Percentiles rank a stretch among this genome's conserved stretches.
These are phyloP conservation scores for Anneissia japonica DNA, from an alignment of 35 echinoderm and acorn worm species.

Conservation along the genomic window DNA sequence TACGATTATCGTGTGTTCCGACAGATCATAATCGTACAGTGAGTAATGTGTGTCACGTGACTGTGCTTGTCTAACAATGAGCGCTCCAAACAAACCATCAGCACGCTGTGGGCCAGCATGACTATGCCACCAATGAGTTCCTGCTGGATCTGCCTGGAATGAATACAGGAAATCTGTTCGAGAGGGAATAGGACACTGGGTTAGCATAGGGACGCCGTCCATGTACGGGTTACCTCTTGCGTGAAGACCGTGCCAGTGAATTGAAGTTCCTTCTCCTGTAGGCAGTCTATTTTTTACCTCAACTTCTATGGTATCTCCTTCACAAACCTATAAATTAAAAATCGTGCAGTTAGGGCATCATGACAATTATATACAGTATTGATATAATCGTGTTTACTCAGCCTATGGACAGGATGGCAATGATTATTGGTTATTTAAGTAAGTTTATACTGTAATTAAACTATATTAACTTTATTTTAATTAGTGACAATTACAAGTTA, in stretches of 20 bases:
- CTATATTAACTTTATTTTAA: no score
- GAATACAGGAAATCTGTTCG: background rate
- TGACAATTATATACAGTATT: no score
- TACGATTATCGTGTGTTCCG: background rate
- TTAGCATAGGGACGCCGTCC: slow-evolving; percentile 9
- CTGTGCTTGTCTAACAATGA: slow-evolving; percentile 58
- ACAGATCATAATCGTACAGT: background rate
- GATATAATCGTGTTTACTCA: no score
- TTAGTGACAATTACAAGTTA: no score
- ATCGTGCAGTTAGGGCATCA: no score
- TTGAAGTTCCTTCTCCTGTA: background rate
- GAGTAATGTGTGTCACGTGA: background rate
- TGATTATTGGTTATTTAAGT: no score
- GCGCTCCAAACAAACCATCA: slow-evolving; percentile 75
- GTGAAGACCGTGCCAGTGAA: slow-evolving; percentile 2
- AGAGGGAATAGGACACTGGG: slow-evolving; percentile 1
- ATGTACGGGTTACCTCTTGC: background rate
- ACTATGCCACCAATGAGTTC: slow-evolving; percentile 58
- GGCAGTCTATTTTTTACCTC: background rate
- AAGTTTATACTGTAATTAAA: no score
- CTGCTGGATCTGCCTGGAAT: background rate
- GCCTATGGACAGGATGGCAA: no score
- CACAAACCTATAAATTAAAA: slow-evolving; percentile 10
- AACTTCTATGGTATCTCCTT: background rate
- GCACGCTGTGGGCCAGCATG: slow-evolving; percentile 63